Conservation (phyloP, 2,113 vertebrate genomes). For the Ginglymostoma cirratum region DNA sequence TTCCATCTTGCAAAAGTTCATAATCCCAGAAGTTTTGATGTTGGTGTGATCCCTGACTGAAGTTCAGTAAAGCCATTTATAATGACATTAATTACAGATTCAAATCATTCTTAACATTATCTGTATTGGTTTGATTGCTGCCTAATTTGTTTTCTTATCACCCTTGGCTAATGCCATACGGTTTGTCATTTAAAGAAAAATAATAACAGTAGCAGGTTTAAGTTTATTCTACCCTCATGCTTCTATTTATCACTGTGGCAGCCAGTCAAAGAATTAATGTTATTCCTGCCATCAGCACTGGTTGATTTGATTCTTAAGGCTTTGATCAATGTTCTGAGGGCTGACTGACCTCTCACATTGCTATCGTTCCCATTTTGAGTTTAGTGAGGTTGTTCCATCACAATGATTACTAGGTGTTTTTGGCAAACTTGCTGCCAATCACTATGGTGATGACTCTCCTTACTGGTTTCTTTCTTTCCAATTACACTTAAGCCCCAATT, state of each 20-base stretch:
- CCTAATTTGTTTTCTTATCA: not conserved
- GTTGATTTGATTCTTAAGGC: not conserved
- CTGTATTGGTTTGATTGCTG: not conserved
- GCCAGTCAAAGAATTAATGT: not conserved
- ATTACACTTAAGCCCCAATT: not conserved
- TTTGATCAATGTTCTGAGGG: not conserved
- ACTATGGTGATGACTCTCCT: not conserved
- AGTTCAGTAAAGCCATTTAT: not conserved
- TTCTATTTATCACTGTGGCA: not conserved
- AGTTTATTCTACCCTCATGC: not conserved
- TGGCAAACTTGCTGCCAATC: not conserved
- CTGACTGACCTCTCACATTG: not conserved
- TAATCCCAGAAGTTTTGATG: not conserved
- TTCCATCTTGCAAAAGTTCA: slow-evolving; percentile 7
- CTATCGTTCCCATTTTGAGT: not conserved
- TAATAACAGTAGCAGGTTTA: not conserved
- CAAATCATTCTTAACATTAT: not conserved
- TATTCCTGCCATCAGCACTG: not conserved
- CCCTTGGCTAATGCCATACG: not conserved
- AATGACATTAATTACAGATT: not conserved
- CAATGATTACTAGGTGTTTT: not conserved
- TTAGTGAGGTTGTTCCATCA: not conserved
- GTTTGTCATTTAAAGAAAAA: not conserved
- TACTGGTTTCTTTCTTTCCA: not conserved
- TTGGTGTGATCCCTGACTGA: not conserved